These are phyloP conservation scores for Acanthurus lineatus DNA, from an alignment of 2,797 vertebrate genomes.

Conservation along the genomic window DNA sequence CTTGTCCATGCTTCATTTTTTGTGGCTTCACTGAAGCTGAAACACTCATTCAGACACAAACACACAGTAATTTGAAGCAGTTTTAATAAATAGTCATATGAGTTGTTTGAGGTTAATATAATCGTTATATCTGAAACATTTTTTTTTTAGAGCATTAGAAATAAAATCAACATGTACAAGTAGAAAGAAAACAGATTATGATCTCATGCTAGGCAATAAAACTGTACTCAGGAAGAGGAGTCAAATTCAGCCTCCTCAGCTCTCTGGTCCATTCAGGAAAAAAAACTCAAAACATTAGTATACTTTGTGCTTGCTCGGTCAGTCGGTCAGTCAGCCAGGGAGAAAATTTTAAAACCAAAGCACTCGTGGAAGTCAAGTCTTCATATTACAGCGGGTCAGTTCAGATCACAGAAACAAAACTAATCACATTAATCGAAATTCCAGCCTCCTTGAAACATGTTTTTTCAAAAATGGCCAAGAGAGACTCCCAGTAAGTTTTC, in stretches of 20 bases:
- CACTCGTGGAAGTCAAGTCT: constrained; percentile 6
- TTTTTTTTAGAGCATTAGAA: constrained; percentile 65
- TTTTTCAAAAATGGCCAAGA: constrained; percentile 24
- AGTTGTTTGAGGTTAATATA: constrained; percentile 80
- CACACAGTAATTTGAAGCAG: constrained; percentile 66
- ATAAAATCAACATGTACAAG: constrained; percentile 69
- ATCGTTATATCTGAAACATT: constrained; percentile 75
- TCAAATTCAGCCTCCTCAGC: constrained; percentile 41
- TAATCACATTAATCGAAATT: constrained; percentile 23
- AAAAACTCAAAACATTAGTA: constrained; percentile 1
- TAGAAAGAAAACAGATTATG: constrained; percentile 72
- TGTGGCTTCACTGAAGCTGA: neutral
- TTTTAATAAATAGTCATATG: constrained; percentile 83
- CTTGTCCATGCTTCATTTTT: neutral
- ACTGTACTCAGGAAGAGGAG: constrained; percentile 40
- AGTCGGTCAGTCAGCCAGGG: constrained; percentile 32
- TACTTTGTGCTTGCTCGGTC: constrained; percentile 53
- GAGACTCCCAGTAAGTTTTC: constrained; percentile 6
- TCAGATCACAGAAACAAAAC: constrained; percentile 25
- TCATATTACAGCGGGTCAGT: constrained; percentile 42
- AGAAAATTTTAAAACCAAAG: constrained; percentile 36
- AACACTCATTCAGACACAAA: constrained; percentile 17
- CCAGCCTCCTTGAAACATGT: constrained; percentile 7
- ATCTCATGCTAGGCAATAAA: constrained; percentile 74
- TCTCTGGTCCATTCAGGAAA: constrained; percentile 52